A percentile compares a stretch with the other conserved stretches of the same genome.
phyloP scores from a whole-genome alignment of 2,113 vertebrate genomes.

The Oncorhynchus nerka region DNA sequence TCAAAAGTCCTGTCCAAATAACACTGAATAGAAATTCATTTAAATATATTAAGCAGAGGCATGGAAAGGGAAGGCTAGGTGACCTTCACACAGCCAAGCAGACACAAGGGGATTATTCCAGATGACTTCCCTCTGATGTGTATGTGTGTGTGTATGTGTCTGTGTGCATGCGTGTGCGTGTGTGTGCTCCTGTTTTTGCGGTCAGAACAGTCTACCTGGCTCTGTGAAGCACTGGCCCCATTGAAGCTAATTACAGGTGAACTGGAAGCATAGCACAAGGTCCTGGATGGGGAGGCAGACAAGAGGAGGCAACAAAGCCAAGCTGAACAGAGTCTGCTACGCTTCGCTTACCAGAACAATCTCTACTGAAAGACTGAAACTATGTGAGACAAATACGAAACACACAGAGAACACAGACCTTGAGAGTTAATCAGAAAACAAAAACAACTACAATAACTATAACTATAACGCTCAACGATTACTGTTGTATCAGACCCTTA shows the following conservation, averaged over 20 bases:
- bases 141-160: constrained; percentile 4
- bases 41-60: constrained; percentile 4
- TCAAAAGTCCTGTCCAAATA: constrained; percentile 1
- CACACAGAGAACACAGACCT: constrained; percentile 14
- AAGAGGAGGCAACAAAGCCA: constrained; percentile 1
- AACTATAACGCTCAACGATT: constrained; percentile 32
- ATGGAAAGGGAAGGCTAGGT: not conserved
- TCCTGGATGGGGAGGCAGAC: not conserved
- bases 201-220: constrained; percentile 3
- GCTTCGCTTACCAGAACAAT: constrained; percentile 33
- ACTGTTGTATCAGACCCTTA: constrained; percentile 22
- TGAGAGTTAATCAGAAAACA: constrained; percentile 37
- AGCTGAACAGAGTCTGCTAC: constrained; percentile 13
- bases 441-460: constrained; percentile 12
- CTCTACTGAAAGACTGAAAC: constrained; percentile 30
- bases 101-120: constrained; percentile 9
- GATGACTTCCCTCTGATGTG: constrained; percentile 12
- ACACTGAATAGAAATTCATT: not conserved
- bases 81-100: constrained; percentile 14
- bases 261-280: constrained; percentile 3
- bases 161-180: not conserved
- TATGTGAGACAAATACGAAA: constrained; percentile 34
- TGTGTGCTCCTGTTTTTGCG: not conserved
- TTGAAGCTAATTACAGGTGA: constrained; percentile 27
- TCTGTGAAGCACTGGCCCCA: not conserved